A percentile compares a stretch with the other conserved stretches of the same genome.
phyloP scores from a whole-genome alignment of 2,888 invertebrate species.

The Xestia c-nigrum region DNA sequence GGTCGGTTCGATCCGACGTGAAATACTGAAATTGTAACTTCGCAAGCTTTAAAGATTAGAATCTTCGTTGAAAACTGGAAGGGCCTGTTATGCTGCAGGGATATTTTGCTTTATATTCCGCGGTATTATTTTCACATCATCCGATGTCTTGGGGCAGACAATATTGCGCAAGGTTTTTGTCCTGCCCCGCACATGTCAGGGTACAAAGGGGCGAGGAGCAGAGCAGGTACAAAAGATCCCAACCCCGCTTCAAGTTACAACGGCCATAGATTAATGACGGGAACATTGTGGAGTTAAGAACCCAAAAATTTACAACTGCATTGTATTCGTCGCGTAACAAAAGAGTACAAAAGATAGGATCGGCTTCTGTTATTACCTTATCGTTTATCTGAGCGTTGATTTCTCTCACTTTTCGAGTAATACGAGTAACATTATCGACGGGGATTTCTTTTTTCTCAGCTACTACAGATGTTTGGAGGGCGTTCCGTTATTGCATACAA shows the following conservation, averaged over 20 bases:
- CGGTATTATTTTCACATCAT: slow-evolving; percentile 85
- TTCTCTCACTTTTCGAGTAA: slow-evolving; percentile 88
- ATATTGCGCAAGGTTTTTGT: slow-evolving; percentile 90
- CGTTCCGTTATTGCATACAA: slow-evolving; percentile 86
- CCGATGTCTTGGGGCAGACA: slow-evolving; percentile 81
- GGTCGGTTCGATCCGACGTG: slow-evolving; percentile 74
- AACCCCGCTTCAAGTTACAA: slow-evolving; percentile 88
- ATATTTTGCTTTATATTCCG: slow-evolving; percentile 76
- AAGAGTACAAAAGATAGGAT: slow-evolving; percentile 87
- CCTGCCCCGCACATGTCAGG: slow-evolving; percentile 87
- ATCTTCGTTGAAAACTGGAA: slow-evolving; percentile 64
- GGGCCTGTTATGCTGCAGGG: slow-evolving; percentile 14
- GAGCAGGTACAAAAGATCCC: slow-evolving; percentile 88
- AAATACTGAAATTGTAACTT: slow-evolving; percentile 69
- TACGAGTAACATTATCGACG: slow-evolving; percentile 84
- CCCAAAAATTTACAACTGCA: slow-evolving; percentile 90
- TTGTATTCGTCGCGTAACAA: slow-evolving; percentile 84
- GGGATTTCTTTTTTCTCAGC: slow-evolving; percentile 74
- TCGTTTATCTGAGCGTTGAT: slow-evolving; percentile 86
- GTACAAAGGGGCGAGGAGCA: slow-evolving; percentile 82
- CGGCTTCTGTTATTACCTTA: slow-evolving; percentile 90
- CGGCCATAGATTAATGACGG: slow-evolving; percentile 89
- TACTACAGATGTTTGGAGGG: slow-evolving; percentile 86
- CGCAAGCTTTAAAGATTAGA: slow-evolving; percentile 74
- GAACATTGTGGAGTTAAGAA: slow-evolving; percentile 89